Evolutionary conservation across 2,797 vertebrate genomes (phyloP).

Genomic region (Melanotaenia boesemani): DNA sequence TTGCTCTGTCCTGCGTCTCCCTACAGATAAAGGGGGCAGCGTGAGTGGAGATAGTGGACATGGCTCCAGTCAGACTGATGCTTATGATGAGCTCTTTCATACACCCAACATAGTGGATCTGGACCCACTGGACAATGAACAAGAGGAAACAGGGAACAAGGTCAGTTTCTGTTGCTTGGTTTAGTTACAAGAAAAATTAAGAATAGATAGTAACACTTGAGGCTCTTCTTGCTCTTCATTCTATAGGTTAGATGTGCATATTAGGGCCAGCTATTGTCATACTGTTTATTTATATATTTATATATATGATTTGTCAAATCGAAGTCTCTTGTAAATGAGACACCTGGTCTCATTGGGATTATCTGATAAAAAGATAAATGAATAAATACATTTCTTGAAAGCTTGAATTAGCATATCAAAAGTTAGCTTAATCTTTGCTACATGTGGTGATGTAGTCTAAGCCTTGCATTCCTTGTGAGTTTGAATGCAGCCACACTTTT

Average conservation of each 20-base stretch:
- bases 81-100: slow-evolving; percentile 95
- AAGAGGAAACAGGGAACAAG: slow-evolving; percentile 84
- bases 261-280: slow-evolving; percentile 15
- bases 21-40: slow-evolving; percentile 84
- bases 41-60: slow-evolving; percentile 83
- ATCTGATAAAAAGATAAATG: neutral
- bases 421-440: neutral
- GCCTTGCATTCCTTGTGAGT: neutral
- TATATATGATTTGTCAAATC: neutral
- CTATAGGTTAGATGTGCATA: neutral
- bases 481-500: neutral
- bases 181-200: neutral
- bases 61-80: slow-evolving; percentile 82
- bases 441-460: neutral
- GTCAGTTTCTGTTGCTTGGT: slow-evolving; percentile 62
- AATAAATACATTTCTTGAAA: neutral
- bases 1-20: slow-evolving; percentile 18
- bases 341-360: neutral
- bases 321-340: neutral
- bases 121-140: slow-evolving; percentile 83
- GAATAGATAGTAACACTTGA: neutral
- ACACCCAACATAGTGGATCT: slow-evolving; percentile 71
- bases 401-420: neutral
- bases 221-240: neutral
- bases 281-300: neutral